phyloP scores from a whole-genome alignment of 1,140 invertebrate genomes.

The Lethocerus indicus region DNA sequence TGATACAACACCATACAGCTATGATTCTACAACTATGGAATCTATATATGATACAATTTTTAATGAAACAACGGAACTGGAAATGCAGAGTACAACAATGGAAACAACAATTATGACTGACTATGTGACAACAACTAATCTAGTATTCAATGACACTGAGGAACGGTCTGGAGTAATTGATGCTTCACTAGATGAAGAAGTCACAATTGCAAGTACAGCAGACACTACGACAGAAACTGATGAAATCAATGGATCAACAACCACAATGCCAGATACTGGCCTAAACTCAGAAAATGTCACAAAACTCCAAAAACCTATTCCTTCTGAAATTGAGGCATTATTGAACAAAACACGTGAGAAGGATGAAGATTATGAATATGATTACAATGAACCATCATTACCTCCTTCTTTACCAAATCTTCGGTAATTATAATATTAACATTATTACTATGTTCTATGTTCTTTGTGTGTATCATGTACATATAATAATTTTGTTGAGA shows the following conservation, averaged over 20 bases:
- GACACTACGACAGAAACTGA: background rate
- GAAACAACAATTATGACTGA: background rate
- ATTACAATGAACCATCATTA: slow-evolving; percentile 45
- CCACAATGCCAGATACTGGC: background rate
- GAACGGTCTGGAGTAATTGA: background rate
- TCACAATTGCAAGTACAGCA: background rate
- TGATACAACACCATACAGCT: no score
- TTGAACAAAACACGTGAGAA: slow-evolving; percentile 27
- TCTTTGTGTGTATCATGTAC: no score
- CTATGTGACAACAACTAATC: background rate
- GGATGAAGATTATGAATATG: slow-evolving; percentile 31
- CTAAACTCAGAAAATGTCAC: no score
- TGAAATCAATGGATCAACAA: slow-evolving; percentile 1
- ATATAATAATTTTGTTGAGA: background rate
- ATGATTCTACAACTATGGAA: no score
- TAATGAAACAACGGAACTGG: background rate
- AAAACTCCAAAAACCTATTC: no score
- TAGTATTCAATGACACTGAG: slow-evolving; percentile 2
- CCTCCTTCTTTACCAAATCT: slow-evolving; percentile 59
- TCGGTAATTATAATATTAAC: slow-evolving; percentile 24
- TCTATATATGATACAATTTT: no score
- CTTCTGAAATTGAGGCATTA: slow-evolving; percentile 26
- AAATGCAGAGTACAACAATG: background rate
- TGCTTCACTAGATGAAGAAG: background rate
- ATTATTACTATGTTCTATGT: background rate